These are phyloP conservation scores for Strix aluco DNA, from an alignment of 2,113 vertebrate genomes.

Conservation along the genomic window DNA sequence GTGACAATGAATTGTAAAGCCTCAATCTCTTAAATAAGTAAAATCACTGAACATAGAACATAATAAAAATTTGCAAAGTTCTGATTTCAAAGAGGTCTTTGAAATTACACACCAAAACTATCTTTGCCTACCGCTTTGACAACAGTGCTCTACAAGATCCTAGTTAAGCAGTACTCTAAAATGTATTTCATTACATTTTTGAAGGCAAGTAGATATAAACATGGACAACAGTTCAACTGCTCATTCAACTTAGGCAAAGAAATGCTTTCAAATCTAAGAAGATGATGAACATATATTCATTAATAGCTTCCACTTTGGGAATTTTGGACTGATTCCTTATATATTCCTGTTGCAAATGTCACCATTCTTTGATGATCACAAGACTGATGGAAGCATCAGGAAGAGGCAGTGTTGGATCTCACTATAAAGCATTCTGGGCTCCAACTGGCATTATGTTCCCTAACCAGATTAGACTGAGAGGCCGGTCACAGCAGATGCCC, in stretches of 20 bases:
- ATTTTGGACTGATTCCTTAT: constrained; percentile 19
- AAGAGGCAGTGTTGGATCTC: constrained; percentile 19
- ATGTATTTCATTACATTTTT: neutral
- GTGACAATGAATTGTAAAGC: neutral
- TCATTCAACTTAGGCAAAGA: neutral
- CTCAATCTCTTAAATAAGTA: neutral
- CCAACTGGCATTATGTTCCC: constrained; percentile 36
- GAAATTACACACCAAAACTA: neutral
- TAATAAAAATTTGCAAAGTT: neutral
- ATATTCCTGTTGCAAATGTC: constrained; percentile 35
- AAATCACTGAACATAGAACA: neutral
- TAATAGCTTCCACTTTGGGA: neutral
- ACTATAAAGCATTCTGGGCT: constrained; percentile 20
- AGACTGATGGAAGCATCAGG: constrained; percentile 41
- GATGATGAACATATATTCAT: neutral
- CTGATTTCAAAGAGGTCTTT: neutral
- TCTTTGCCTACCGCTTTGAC: neutral
- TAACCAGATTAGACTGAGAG: constrained; percentile 65
- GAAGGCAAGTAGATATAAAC: constrained; percentile 11
- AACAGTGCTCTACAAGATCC: neutral
- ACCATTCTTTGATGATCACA: constrained; percentile 12
- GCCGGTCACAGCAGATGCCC: constrained; percentile 74
- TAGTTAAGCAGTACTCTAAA: neutral
- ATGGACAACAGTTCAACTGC: neutral
- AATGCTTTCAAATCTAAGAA: neutral